phyloP scores from a whole-genome alignment of 2,888 invertebrate species.

The Heteromyza rotundicornis region DNA sequence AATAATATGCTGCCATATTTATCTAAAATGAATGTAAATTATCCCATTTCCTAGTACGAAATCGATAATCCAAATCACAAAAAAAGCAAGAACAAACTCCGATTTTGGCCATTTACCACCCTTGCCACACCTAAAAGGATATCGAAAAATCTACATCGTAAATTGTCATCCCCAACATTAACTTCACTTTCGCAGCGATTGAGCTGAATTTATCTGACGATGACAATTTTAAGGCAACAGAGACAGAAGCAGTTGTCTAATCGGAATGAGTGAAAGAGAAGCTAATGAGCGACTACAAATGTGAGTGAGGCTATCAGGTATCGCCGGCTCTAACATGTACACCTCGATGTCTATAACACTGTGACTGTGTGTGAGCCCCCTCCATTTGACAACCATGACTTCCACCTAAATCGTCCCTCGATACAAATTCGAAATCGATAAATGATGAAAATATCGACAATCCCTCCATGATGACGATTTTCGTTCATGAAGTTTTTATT shows the following conservation, averaged over 20 bases:
- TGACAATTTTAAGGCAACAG: constrained; percentile 33
- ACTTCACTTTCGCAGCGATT: constrained; percentile 41
- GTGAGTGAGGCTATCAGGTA: neutral
- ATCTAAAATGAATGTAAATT: constrained; percentile 21
- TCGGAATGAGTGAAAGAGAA: too few relatives aligned
- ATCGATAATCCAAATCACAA: constrained; percentile 2
- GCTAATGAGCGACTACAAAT: neutral
- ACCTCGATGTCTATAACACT: neutral
- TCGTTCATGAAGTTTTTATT: constrained; percentile 54
- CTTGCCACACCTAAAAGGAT: constrained; percentile 44
- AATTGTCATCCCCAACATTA: constrained; percentile 38
- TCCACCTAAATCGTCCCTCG: constrained; percentile 51
- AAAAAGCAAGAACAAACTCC: neutral
- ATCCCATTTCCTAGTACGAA: constrained; percentile 5
- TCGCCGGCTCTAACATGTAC: neutral
- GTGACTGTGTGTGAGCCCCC: too few relatives aligned
- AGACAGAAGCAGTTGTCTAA: neutral
- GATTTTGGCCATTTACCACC: neutral
- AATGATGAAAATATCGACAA: constrained; percentile 60
- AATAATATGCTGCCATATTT: neutral
- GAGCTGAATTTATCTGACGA: constrained; percentile 49
- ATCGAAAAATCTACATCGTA: constrained; percentile 7
- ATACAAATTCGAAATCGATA: constrained; percentile 60
- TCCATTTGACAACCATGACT: too few relatives aligned
- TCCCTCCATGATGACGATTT: constrained; percentile 42